Evolutionary conservation across 2,113 vertebrate genomes (phyloP), one percentile per base, ranked within the genome.

Genomic region (Xenopus borealis): DNA sequence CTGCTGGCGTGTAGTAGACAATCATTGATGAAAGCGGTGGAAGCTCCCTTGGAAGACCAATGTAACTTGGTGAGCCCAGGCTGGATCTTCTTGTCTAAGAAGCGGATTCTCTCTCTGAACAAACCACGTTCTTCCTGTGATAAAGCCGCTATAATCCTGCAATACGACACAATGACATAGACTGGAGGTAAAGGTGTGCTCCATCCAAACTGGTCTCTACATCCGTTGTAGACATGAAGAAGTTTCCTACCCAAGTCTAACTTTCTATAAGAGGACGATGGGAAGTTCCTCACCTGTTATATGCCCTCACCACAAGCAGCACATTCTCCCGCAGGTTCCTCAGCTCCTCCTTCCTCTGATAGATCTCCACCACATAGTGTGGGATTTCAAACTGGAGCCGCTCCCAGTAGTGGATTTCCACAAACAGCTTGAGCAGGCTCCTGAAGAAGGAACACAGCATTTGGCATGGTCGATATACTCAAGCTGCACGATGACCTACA

Each of bases 371-470:
- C 62, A 91, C 88, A 0, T 85, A 88, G 78, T 90, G 92, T 0
- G 94, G 94, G 0, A 89, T 87, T 83, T 96, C 95, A 45, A 91
- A 94, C n/a, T 81, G 86, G 30, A 93, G 84, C 18, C 82, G 83
- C n/a, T 94, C 89, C 95, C 94, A 96, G 83, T 90, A 93, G 50
- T 90, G 76, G 33, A 94, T 88, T 84, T 97, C 95, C 81, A 83
- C 84, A 72, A 96, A 93, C 65, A 94, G 79, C 55, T 84, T 86
- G 71, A 92, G 77, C 18, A 95, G 80, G 59, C 82, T 63, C 79
- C 95, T 97, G 79, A n/a, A 18, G 14, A 16, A 55, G 70, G 7
- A 50, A 45, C 17, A 55, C 7, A 13, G 20, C 3, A 50, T 50
- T 50, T 50, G 4, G 14, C 10, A 16, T 13, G 10, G 11, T n/a